Evolutionary conservation across 1,140 invertebrate genomes (phyloP).

Genomic region (Liolophura sinensis): DNA sequence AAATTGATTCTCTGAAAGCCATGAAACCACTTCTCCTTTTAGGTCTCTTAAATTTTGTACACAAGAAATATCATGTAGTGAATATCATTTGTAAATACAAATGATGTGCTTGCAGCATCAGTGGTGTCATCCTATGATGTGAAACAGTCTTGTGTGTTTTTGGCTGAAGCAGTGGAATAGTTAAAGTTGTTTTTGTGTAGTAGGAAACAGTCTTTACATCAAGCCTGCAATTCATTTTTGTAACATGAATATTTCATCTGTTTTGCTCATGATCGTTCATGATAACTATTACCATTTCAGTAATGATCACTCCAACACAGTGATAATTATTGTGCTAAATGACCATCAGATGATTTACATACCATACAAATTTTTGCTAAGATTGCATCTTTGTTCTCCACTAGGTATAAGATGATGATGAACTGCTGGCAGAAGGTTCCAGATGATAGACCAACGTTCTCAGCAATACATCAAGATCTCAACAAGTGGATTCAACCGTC

Average conservation of each 20-base stretch:
- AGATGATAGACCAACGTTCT: conserved; percentile 76
- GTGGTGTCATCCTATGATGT: not conserved
- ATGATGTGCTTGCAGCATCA: not conserved
- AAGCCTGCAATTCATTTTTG: too few species aligned
- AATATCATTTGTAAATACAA: not conserved
- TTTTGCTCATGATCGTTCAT: too few species aligned
- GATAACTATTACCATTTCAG: too few species aligned
- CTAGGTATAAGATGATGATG: conserved; percentile 80
- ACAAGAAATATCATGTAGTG: not conserved
- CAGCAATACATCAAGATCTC: conserved; percentile 50
- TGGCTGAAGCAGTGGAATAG: too few species aligned
- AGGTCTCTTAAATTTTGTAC: not conserved
- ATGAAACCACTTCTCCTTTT: not conserved
- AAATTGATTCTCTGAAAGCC: not conserved
- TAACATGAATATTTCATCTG: too few species aligned
- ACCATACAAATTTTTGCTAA: not conserved
- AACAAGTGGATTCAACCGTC: not conserved
- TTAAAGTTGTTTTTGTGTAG: too few species aligned
- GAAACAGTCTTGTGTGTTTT: too few species aligned
- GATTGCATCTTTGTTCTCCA: not conserved
- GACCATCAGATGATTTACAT: not conserved
- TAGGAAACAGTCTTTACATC: too few species aligned
- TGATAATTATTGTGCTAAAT: conserved; percentile 1
- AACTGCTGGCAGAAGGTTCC: conserved; percentile 84
- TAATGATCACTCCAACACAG: not conserved